phyloP scores from a whole-genome alignment of 53 echinoderm and acorn worm species.

The Arbacia lixula region DNA sequence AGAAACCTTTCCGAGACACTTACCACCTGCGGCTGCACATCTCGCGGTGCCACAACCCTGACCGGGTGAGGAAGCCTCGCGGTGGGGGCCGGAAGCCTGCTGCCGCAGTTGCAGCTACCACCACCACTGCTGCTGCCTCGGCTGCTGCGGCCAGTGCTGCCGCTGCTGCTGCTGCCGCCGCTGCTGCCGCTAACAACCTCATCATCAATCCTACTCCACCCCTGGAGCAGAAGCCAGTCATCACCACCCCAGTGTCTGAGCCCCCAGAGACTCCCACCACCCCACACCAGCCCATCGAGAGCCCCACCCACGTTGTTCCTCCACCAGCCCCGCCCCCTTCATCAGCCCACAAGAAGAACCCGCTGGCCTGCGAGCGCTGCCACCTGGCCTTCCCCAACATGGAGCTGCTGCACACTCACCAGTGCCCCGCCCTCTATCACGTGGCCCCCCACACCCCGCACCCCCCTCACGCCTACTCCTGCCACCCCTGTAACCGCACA shows the following conservation, averaged over 20 bases:
- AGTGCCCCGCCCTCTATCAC: slow-evolving; percentile 45
- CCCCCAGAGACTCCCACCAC: background rate
- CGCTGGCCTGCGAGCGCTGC: slow-evolving; percentile 37
- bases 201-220: slow-evolving; percentile 15
- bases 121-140: background rate
- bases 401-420: slow-evolving; percentile 47
- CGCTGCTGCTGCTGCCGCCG: slow-evolving; percentile 21
- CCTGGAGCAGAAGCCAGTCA: slow-evolving; percentile 25
- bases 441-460: slow-evolving; percentile 23
- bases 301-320: too few relatives aligned
- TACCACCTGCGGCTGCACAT: slow-evolving; percentile 47
- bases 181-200: background rate
- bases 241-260: slow-evolving; percentile 26
- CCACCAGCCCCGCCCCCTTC: background rate
- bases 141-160: slow-evolving; percentile 1
- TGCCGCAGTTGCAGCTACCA: background rate
- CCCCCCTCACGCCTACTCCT: slow-evolving; percentile 11
- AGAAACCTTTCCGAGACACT: slow-evolving; percentile 49
- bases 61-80: slow-evolving; percentile 37
- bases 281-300: background rate
- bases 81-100: slow-evolving; percentile 11
- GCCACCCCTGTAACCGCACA: slow-evolving; percentile 49
- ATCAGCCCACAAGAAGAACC: slow-evolving; percentile 36
- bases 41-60: slow-evolving; percentile 43
- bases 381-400: slow-evolving; percentile 43